phyloP scores from a whole-genome alignment of 64 coral and sea anemone species.

The Montipora capricornis region DNA sequence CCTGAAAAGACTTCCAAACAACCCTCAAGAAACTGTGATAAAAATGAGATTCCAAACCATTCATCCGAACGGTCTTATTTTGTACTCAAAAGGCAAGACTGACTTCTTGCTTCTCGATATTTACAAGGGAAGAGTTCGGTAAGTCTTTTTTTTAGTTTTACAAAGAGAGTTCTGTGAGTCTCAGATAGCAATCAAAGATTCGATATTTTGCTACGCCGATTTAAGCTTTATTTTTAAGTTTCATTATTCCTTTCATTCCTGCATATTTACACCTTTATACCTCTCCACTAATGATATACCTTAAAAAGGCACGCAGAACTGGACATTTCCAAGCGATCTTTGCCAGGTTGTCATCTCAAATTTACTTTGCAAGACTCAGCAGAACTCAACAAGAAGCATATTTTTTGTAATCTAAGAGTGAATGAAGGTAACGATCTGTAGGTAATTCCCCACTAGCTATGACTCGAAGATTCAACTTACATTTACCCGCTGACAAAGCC shows the following conservation, averaged over 20 bases:
- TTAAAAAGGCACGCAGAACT: too few species aligned
- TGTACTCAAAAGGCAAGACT: conserved; percentile 3
- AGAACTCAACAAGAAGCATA: background rate
- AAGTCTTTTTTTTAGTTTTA: conserved; percentile 5
- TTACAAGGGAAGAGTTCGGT: conserved; percentile 31
- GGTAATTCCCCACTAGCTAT: background rate
- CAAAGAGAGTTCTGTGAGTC: background rate
- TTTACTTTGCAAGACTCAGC: background rate
- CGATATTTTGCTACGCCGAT: too few species aligned
- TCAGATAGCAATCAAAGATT: background rate
- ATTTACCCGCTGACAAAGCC: conserved; percentile 9
- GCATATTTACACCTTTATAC: too few species aligned
- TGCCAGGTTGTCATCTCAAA: too few species aligned
- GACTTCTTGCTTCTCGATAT: conserved; percentile 2
- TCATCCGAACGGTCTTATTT: conserved; percentile 53
- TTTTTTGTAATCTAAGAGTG: background rate
- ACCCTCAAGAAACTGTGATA: background rate
- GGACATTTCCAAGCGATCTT: too few species aligned
- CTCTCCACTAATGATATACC: too few species aligned
- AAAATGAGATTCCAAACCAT: conserved; percentile 63
- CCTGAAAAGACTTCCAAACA: background rate
- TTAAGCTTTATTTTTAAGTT: too few species aligned
- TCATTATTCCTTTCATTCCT: too few species aligned
- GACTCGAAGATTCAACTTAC: background rate
- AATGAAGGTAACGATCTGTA: background rate